phyloP scores from a whole-genome alignment of 2,113 vertebrate species.

The Nannobrachium achirus region DNA sequence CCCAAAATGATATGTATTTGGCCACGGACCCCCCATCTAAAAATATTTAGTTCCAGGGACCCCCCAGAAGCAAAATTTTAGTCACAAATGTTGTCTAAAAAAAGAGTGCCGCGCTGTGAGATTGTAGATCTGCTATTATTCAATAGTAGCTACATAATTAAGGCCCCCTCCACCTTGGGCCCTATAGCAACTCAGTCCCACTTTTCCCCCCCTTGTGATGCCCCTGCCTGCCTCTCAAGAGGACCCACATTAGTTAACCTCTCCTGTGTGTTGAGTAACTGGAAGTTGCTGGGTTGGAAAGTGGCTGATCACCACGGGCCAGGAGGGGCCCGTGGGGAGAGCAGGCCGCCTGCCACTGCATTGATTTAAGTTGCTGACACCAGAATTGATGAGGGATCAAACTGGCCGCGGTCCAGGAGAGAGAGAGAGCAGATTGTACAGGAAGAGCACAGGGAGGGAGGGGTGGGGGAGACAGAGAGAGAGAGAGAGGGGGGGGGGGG shows the following conservation, averaged over 20 bases:
- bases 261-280: slow-evolving; percentile 65
- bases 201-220: too few species aligned
- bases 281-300: slow-evolving; percentile 38
- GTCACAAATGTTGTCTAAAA: too few species aligned
- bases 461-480: not conserved
- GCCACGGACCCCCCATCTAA: too few species aligned
- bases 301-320: slow-evolving; percentile 53
- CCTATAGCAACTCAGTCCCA: too few species aligned
- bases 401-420: slow-evolving; percentile 67
- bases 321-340: slow-evolving; percentile 58
- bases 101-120: too few species aligned
- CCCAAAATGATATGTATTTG: too few species aligned
- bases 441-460: not conserved
- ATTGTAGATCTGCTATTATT: too few species aligned
- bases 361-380: slow-evolving; percentile 79
- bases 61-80: too few species aligned
- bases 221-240: slow-evolving; percentile 62
- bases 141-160: too few species aligned
- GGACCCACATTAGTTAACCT: slow-evolving; percentile 76
- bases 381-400: slow-evolving; percentile 79
- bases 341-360: slow-evolving; percentile 63
- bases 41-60: too few species aligned
- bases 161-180: too few species aligned
- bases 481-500: slow-evolving; percentile 10
- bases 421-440: slow-evolving; percentile 69